Conservation (phyloP, 1,140 invertebrate genomes). For the Polypedilum vanderplanki region DNA sequence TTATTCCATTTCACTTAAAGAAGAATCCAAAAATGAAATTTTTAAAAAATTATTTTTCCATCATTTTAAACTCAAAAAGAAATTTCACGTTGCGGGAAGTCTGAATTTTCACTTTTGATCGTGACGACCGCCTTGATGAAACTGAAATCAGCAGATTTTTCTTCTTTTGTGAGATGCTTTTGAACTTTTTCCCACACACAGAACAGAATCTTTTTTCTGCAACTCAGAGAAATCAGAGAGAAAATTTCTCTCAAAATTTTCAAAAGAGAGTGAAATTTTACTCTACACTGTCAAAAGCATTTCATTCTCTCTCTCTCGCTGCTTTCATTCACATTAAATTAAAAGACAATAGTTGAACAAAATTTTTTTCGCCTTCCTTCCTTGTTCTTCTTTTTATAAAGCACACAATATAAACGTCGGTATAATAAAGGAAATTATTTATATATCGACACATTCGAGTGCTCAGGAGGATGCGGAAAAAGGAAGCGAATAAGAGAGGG, state of each 20-base stretch:
- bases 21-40: too few species aligned
- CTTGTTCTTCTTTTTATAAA: neutral
- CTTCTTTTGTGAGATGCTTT: neutral
- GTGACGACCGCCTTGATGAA: constrained; percentile 4
- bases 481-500: neutral
- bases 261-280: too few species aligned
- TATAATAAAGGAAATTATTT: constrained; percentile 15
- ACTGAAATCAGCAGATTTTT: constrained; percentile 21
- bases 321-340: too few species aligned
- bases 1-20: too few species aligned
- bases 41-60: neutral
- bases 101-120: neutral
- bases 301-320: neutral
- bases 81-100: neutral
- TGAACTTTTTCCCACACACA: neutral
- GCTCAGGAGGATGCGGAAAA: neutral
- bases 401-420: neutral
- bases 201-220: neutral
- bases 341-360: too few species aligned
- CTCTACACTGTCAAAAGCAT: neutral
- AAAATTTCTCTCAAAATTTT: neutral
- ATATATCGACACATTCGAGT: constrained; percentile 18
- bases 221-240: neutral
- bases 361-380: neutral
- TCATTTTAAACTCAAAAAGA: neutral